These are phyloP conservation scores for Myotis vivesi DNA, from an alignment of 2,797 vertebrate genomes.

Conservation along the genomic window DNA sequence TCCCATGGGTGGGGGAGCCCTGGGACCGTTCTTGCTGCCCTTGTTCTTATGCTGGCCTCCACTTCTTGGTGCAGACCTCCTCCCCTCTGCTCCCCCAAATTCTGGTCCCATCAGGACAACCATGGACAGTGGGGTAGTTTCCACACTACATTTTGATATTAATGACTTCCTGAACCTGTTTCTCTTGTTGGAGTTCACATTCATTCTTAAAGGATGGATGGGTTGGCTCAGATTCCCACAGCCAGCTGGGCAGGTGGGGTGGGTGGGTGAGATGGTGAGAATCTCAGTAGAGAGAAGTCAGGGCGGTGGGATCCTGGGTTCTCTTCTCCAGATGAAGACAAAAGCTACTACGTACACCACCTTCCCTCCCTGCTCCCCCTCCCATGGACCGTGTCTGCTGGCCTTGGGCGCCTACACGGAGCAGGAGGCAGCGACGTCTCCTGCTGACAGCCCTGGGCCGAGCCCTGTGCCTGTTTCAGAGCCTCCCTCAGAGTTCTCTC, in stretches of 20 bases:
- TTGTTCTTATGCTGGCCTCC: neutral
- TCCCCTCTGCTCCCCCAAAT: neutral
- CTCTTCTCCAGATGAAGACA: neutral
- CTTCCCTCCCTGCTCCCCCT: neutral
- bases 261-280: neutral
- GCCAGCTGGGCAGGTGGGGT: neutral
- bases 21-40: rapidly evolving
- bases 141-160: neutral
- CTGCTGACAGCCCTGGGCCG: neutral
- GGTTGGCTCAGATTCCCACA: neutral
- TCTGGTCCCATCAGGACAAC: neutral
- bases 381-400: neutral
- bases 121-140: neutral
- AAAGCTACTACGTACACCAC: neutral
- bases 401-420: neutral
- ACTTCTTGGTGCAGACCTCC: neutral
- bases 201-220: neutral
- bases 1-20: rapidly evolving
- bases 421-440: neutral
- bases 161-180: neutral
- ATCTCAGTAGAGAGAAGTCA: neutral
- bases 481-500: neutral
- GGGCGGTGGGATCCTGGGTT: neutral
- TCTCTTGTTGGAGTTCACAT: neutral
- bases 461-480: neutral